phyloP scores from a whole-genome alignment of 2,888 invertebrate genomes.

The Drosophila demipolita region DNA sequence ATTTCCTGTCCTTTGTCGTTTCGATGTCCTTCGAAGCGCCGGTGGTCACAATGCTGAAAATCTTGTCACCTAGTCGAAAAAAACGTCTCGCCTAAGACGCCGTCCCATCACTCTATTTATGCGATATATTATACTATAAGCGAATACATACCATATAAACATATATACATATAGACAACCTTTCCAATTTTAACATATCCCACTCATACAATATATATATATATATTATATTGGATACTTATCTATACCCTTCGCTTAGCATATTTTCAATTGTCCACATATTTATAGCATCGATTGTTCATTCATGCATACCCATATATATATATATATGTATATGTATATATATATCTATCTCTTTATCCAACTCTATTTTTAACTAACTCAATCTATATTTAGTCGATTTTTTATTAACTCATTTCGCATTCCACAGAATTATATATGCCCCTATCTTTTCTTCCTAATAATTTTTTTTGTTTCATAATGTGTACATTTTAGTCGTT shows the following conservation, averaged over 20 bases:
- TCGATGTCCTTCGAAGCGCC: conserved; percentile 94
- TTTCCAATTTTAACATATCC: conserved; percentile 1
- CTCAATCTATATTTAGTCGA: neutral
- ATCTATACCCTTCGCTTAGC: conserved; percentile 29
- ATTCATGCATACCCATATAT: conserved; percentile 35
- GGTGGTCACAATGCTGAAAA: conserved; percentile 93
- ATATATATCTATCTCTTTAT: neutral
- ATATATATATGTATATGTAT: conserved; percentile 3
- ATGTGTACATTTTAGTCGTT: conserved; percentile 80
- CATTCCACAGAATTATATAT: conserved; percentile 22
- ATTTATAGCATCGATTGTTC: conserved; percentile 68
- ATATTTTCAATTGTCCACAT: conserved; percentile 48
- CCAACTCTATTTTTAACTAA: conserved; percentile 2
- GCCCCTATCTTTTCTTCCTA: conserved; percentile 11
- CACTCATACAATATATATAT: neutral
- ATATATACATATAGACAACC: conserved; percentile 26
- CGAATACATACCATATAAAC: conserved; percentile 17
- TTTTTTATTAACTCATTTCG: conserved; percentile 6
- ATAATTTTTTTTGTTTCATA: conserved; percentile 62
- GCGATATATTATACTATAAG: conserved; percentile 43
- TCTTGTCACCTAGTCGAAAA: conserved; percentile 87
- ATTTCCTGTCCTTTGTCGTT: conserved; percentile 90
- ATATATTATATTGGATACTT: conserved; percentile 4
- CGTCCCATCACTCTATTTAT: conserved; percentile 62
- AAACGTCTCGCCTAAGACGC: conserved; percentile 82